phyloP scores from a whole-genome alignment of 2,797 vertebrate genomes.

The Gobio occitaniae region DNA sequence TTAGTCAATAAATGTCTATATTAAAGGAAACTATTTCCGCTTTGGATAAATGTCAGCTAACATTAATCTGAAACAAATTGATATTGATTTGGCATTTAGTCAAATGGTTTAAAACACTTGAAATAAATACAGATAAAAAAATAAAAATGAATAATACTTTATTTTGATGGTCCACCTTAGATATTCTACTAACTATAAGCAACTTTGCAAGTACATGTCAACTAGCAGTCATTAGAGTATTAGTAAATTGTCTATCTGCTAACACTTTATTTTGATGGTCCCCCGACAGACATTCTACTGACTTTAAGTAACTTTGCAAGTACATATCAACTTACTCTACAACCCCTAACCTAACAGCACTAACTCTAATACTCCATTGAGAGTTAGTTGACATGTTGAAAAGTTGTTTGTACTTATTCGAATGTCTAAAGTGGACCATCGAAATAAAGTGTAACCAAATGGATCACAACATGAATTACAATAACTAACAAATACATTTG shows the following conservation, averaged over 20 bases:
- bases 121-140: constrained; percentile 24
- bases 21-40: not conserved
- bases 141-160: not conserved
- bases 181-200: not conserved
- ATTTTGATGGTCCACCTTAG: not conserved
- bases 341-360: not conserved
- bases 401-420: not conserved
- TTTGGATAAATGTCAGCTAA: not conserved
- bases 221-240: not conserved
- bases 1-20: not conserved
- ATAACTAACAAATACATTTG: not conserved
- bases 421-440: not conserved
- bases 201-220: not conserved
- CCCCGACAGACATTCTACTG: not conserved
- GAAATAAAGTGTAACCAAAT: not conserved
- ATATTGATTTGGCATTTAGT: not conserved
- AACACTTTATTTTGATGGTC: not conserved
- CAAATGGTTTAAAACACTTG: not conserved
- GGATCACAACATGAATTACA: not conserved
- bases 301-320: not conserved
- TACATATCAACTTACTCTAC: not conserved
- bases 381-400: not conserved
- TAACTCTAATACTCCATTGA: not conserved
- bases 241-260: not conserved
- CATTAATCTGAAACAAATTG: not conserved